Evolutionary conservation across 2,113 vertebrate genomes (phyloP), one percentile per base, ranked within the genome.

Genomic region (Antennarius striatus): DNA sequence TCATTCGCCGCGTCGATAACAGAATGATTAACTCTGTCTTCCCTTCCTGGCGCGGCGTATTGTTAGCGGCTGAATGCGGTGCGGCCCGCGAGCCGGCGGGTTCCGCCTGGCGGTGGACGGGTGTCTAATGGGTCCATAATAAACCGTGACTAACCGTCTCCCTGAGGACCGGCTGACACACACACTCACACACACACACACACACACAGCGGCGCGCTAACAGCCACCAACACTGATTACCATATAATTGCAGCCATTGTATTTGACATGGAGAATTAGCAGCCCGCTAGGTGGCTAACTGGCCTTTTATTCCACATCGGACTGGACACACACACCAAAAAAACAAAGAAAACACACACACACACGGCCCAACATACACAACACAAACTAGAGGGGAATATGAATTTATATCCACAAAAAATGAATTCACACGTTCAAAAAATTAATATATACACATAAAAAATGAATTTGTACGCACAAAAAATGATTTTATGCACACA

Each of bases 181-280:
- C 86, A 93, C 93, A 93, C 91, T 91, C 86, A 87, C 84, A 3
- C 42, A 49, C 15, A 49, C 10, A 48, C 42, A 49, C 15, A 49
- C 43, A 45, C 43, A 49, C 13, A 83, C 92, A 91, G 81, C 80
- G 91, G 91, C 90, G 91, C 88, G 78, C 86, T 89, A 91, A 89
- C 91, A 92, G 93, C 93, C 91, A 90, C 92, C 92, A 93, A 94
- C 71, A 13, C 92, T 94, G 93, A 96, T 96, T 94, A 95, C 93
- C 95, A 96, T 95, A 95, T 95, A 97, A 97, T 95, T 95, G 94
- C 84, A 90, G 85, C 88, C 88, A 93, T 95, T 96, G 94, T 96
- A 93, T 94, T 92, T 86, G 89, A 91, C 89, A 96, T 92, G 94
- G 93, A 86, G 92, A 83, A 86, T 93, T 92, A 92, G 92, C 76